Percentiles rank a stretch among this genome's conserved stretches.
Evolutionary conservation across 1,140 invertebrate species (phyloP).

Genomic region (Bombus superbus): DNA sequence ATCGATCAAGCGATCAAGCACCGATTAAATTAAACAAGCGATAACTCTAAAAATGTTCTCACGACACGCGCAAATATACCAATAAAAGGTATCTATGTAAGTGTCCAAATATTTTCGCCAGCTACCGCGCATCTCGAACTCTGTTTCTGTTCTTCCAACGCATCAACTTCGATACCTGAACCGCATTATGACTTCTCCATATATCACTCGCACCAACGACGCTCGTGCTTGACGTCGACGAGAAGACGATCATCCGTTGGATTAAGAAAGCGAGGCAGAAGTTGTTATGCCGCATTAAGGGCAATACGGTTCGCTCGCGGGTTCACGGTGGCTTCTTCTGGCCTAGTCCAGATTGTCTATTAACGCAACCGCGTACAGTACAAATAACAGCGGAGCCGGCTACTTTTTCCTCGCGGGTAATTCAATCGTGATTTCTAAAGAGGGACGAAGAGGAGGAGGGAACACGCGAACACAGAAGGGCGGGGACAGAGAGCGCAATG

Average conservation of each 20-base stretch:
- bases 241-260: not conserved
- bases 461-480: not conserved
- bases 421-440: slow-evolving; percentile 58
- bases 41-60: no score
- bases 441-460: not conserved
- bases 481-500: slow-evolving; percentile 47
- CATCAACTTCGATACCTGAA: no score
- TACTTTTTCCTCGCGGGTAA: slow-evolving; percentile 49
- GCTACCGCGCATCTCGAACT: no score
- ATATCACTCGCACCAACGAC: not conserved
- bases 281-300: slow-evolving; percentile 57
- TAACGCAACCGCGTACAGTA: slow-evolving; percentile 16
- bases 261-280: slow-evolving; percentile 24
- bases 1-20: no score
- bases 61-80: no score
- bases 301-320: slow-evolving; percentile 40
- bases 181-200: not conserved
- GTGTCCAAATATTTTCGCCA: no score
- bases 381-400: not conserved
- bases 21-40: no score
- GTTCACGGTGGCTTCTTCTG: slow-evolving; percentile 16
- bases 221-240: not conserved
- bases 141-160: no score
- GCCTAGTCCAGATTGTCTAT: slow-evolving; percentile 52
- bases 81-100: no score